Percentiles rank a stretch among this genome's conserved stretches.
These are phyloP conservation scores for Prionailurus viverrinus DNA, from an alignment of 2,113 vertebrate genomes.

Conservation along the genomic window DNA sequence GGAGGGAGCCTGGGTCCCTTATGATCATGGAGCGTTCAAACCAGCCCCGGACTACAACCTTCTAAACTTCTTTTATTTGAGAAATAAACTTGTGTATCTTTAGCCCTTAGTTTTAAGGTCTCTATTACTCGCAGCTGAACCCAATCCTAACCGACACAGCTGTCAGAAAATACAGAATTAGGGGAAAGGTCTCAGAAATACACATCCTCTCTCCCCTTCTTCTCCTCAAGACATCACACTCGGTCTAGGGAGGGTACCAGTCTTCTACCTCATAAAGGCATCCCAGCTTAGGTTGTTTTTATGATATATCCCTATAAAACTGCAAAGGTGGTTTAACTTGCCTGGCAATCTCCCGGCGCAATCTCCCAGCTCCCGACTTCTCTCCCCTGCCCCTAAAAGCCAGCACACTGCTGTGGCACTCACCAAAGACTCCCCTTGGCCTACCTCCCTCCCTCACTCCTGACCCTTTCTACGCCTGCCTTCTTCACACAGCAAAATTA, in stretches of 20 bases:
- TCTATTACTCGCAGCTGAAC: neutral
- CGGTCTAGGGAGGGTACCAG: neutral
- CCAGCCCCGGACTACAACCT: neutral
- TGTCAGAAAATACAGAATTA: constrained; percentile 31
- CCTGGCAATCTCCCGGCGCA: neutral
- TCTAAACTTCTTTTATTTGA: constrained; percentile 48
- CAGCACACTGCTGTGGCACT: neutral
- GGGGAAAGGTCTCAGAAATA: neutral
- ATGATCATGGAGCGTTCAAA: neutral
- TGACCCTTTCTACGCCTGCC: neutral
- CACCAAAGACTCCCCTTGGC: neutral
- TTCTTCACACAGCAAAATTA: neutral
- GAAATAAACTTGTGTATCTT: constrained; percentile 28
- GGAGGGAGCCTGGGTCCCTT: neutral
- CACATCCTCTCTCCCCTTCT: neutral
- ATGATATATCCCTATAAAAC: neutral
- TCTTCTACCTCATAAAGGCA: neutral
- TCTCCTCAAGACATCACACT: neutral
- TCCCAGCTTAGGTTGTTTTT: neutral
- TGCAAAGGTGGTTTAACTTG: neutral
- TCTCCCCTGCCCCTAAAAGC: neutral
- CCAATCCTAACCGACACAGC: neutral
- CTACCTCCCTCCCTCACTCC: neutral
- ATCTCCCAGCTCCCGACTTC: neutral
- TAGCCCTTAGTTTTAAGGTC: neutral